phyloP scores from a whole-genome alignment of 2,888 invertebrate genomes.

The Pegoplata infirma region DNA sequence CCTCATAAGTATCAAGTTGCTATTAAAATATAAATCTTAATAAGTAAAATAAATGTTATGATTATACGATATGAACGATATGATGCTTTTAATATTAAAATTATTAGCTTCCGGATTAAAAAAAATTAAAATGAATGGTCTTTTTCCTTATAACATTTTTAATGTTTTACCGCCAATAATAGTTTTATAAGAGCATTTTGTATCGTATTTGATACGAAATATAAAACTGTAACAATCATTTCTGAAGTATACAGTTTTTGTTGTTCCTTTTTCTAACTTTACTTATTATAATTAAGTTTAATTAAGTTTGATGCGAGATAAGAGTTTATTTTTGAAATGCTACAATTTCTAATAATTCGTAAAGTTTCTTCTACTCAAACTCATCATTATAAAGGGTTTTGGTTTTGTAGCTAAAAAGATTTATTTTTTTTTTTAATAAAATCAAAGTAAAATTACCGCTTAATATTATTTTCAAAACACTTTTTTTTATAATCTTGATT shows the following conservation, averaged over 20 bases:
- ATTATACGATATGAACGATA: no score
- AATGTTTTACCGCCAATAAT: constrained; percentile 9
- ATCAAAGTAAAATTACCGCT: constrained; percentile 43
- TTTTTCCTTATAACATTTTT: background rate
- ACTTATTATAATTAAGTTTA: constrained; percentile 45
- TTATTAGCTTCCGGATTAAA: background rate
- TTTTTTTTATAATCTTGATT: background rate
- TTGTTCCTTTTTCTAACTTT: constrained; percentile 30
- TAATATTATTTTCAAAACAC: constrained; percentile 7
- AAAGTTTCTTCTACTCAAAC: constrained; percentile 12
- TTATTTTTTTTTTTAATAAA: background rate
- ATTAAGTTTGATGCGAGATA: constrained; percentile 43
- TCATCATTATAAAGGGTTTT: background rate
- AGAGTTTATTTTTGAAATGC: constrained; percentile 12
- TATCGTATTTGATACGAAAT: no score
- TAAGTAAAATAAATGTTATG: no score
- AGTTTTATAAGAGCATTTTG: background rate
- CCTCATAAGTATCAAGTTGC: no score
- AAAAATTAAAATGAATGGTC: background rate
- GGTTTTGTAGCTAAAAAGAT: background rate
- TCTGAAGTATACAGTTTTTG: constrained; percentile 2
- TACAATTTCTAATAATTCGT: constrained; percentile 3
- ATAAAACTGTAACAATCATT: constrained; percentile 9
- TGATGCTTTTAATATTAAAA: background rate
- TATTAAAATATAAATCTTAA: no score